A percentile compares a stretch with the other conserved stretches of the same genome.
Conservation (phyloP, 2,113 vertebrate species). For the Esox niger region DNA sequence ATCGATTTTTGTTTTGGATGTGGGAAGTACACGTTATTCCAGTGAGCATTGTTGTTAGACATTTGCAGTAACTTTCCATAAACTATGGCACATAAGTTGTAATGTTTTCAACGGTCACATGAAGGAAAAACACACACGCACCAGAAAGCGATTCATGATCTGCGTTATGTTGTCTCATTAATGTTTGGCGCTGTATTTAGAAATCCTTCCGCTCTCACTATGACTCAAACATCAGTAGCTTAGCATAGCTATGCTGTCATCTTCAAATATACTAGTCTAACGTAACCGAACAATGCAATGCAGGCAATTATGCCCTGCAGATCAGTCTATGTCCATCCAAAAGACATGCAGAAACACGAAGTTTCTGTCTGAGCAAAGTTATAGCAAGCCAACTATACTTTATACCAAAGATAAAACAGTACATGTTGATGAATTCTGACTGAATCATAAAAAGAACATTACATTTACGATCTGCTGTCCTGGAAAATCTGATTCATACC, state of each 20-base stretch:
- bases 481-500: no score
- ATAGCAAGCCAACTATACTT: neutral
- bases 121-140: neutral
- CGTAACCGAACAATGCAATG: conserved; percentile 45
- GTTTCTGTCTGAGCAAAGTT: conserved; percentile 34
- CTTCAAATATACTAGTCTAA: conserved; percentile 33
- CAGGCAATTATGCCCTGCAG: conserved; percentile 52
- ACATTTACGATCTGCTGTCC: neutral
- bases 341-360: conserved; percentile 39
- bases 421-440: neutral
- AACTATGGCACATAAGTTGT: conserved; percentile 20
- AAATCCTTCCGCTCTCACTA: neutral
- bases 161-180: conserved; percentile 3
- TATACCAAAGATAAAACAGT: neutral
- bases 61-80: conserved; percentile 1
- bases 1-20: neutral
- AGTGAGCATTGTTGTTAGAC: neutral
- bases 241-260: conserved; percentile 32
- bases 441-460: no score
- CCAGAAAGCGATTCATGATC: neutral
- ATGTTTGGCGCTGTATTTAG: conserved; percentile 12
- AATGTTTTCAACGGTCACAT: conserved; percentile 32
- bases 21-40: neutral
- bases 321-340: conserved; percentile 26
- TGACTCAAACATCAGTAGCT: conserved; percentile 11